A percentile compares a stretch with the other conserved stretches of the same genome.
These are phyloP conservation scores for Pantala flavescens DNA, from an alignment of 1,140 invertebrate genomes.

Conservation along the genomic window DNA sequence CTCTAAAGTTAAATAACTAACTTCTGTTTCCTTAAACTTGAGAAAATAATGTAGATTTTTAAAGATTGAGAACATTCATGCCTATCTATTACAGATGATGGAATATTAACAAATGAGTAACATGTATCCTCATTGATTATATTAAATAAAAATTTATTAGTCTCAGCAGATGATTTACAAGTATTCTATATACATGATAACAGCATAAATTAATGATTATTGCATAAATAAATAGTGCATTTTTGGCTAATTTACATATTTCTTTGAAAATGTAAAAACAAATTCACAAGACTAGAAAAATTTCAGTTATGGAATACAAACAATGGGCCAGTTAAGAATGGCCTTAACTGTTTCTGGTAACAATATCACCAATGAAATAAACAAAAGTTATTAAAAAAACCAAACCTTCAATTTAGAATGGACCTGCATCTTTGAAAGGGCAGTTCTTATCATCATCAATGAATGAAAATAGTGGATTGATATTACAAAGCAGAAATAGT, in stretches of 20 bases:
- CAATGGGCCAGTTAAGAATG: neutral
- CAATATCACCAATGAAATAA: neutral
- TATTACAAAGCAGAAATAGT: no score
- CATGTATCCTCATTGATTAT: no score
- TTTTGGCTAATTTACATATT: neutral
- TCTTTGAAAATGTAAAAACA: neutral
- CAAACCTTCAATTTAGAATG: neutral
- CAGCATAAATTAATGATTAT: slow-evolving; percentile 1
- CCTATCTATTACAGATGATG: no score
- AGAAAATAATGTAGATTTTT: no score
- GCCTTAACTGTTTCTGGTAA: neutral
- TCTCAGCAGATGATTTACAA: neutral
- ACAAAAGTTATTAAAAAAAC: neutral
- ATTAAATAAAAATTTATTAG: neutral
- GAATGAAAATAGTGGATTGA: neutral
- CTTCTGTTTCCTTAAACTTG: no score
- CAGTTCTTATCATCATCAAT: neutral
- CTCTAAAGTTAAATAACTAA: no score
- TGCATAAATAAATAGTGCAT: neutral
- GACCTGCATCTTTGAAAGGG: neutral
- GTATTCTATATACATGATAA: neutral
- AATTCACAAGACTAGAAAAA: neutral
- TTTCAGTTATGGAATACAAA: neutral
- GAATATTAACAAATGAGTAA: no score
- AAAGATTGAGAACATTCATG: no score